Conservation (phyloP, 1,140 invertebrate species). For the Zaprionus taronus region DNA sequence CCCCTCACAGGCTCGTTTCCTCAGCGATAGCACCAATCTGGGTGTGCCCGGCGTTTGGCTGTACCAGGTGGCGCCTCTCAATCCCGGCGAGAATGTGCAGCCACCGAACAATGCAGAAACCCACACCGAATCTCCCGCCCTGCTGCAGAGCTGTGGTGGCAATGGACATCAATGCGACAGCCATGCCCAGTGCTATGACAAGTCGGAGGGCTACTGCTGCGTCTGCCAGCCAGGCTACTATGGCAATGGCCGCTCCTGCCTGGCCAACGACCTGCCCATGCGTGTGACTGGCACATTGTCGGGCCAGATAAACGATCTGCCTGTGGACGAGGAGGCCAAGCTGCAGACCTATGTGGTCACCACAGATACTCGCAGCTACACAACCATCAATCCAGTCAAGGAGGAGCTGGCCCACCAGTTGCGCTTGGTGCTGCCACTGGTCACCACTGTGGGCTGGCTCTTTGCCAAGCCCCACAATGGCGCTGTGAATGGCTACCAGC, state of each 20-base stretch:
- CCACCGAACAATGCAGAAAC: conserved; percentile 87
- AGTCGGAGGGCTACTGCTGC: conserved; percentile 94
- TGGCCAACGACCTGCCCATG: conserved; percentile 92
- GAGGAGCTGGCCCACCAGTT: conserved; percentile 90
- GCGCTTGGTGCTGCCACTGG: conserved; percentile 91
- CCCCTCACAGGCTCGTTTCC: conserved; percentile 87
- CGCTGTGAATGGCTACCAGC: conserved; percentile 94
- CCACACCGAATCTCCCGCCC: conserved; percentile 81
- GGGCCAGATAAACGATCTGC: conserved; percentile 91
- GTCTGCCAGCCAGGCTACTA: conserved; percentile 91
- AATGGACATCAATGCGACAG: conserved; percentile 90
- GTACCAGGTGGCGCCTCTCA: conserved; percentile 90
- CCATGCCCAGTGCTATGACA: conserved; percentile 93
- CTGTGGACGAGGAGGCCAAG: conserved; percentile 88
- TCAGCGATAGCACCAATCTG: conserved; percentile 89
- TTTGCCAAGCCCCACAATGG: conserved; percentile 91
- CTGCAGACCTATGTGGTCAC: conserved; percentile 97
- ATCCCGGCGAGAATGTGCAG: conserved; percentile 87
- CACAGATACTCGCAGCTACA: conserved; percentile 94
- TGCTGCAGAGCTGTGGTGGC: conserved; percentile 85
- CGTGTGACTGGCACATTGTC: conserved; percentile 94
- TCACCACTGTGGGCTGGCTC: conserved; percentile 92
- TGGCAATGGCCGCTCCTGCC: conserved; percentile 95
- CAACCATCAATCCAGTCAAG: conserved; percentile 93
- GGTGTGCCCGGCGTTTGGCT: conserved; percentile 93